Percentiles rank a stretch among this genome's conserved stretches.
phyloP scores from a whole-genome alignment of 1,140 invertebrate genomes.

The Sweltsa coloradensis region DNA sequence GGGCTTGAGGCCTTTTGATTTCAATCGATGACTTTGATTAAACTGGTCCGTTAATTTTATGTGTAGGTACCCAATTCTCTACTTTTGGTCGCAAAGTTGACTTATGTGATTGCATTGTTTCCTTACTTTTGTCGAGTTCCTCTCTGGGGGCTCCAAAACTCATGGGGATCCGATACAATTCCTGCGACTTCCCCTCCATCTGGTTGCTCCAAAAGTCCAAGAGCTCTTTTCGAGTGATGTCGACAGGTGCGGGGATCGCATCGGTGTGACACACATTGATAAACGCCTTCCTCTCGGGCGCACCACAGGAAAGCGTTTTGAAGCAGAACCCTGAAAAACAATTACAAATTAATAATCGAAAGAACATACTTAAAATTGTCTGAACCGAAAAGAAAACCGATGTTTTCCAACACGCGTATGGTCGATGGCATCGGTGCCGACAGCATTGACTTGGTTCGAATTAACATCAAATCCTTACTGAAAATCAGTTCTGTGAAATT shows the following conservation, averaged over 20 bases:
- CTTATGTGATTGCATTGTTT: too few relatives aligned
- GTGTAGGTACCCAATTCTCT: too few relatives aligned
- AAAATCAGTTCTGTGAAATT: too few relatives aligned
- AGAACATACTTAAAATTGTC: neutral
- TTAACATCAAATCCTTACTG: too few relatives aligned
- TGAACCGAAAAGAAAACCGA: neutral
- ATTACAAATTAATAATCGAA: constrained; percentile 5
- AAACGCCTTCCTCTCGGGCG: constrained; percentile 58
- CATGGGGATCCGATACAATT: constrained; percentile 70
- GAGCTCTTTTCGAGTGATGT: constrained; percentile 65
- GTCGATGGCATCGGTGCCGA: too few relatives aligned
- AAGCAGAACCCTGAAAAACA: constrained; percentile 61
- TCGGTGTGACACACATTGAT: constrained; percentile 66
- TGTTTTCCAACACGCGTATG: too few relatives aligned
- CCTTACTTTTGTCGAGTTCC: constrained; percentile 64
- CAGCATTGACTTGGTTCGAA: too few relatives aligned
- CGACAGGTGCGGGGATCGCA: constrained; percentile 63
- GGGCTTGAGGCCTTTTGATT: too few relatives aligned
- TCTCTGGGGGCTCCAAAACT: constrained; percentile 68
- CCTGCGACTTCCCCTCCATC: constrained; percentile 57
- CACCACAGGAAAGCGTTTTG: constrained; percentile 58
- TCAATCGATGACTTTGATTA: too few relatives aligned
- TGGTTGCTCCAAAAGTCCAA: constrained; percentile 52
- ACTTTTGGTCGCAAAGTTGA: too few relatives aligned
- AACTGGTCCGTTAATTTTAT: too few relatives aligned